Evolutionary conservation across 2,797 vertebrate species (phyloP), one percentile per base, ranked within the genome.

Genomic region (Sparus aurata): DNA sequence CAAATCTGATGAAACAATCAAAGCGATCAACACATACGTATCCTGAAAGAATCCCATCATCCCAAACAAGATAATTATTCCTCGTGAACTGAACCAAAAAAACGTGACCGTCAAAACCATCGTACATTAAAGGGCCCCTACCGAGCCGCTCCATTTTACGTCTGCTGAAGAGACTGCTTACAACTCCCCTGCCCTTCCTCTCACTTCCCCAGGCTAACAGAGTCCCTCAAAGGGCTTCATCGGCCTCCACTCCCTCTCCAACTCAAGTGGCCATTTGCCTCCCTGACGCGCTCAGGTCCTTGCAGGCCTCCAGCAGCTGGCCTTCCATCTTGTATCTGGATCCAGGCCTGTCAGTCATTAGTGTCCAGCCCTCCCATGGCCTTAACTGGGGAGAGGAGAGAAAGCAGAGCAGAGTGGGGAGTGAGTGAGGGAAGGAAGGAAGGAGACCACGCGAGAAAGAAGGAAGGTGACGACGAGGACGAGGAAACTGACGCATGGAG

Each of bases 1-100:
- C 90, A 93, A 94, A 94, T 88, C 83, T 13, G 75, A 87, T 65
- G 61, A 87, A 92, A 85, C 90, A 90, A 92, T 90, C 83, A 89
- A 91, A 92, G 83, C 53, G 91, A 89, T 89, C 78, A 69, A 82
- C 84, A 78, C 87, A 49, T 89, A 69, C 59, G 68, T 85, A 90
- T 86, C 89, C 86, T 59, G 80, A 83, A 54, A 62, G 89, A 94
- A 86, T 89, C 80, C 80, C 27, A 91, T 90, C 80, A 71, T 84
- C 90, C 85, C 69, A 79, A 82, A 67, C 54, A 77, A 88, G 86
- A 93, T 69, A 83, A 89, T 85, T 84, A 86, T 78, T 90, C 81
- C 84, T 88, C 49, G 58, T 79, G 77, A 88, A 91, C 74, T 77
- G 85, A 94, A 93, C 91, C 91, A 94, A 92, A 93, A 93, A 85